Evolutionary conservation across 1,140 invertebrate species (phyloP).

Genomic region (Aphaenogaster ashmeadi): DNA sequence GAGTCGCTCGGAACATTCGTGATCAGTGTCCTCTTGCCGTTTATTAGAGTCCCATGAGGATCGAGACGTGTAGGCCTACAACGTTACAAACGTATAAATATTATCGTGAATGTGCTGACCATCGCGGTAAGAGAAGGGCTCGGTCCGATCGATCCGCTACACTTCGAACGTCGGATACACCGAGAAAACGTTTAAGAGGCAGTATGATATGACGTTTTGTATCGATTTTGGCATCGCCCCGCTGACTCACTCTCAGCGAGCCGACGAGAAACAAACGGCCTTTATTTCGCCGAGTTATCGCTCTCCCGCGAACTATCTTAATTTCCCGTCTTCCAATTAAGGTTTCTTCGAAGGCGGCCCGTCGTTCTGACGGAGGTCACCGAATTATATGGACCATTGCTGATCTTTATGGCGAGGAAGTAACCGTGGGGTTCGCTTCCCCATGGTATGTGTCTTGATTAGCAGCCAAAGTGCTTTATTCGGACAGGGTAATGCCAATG

Average conservation of each 20-base stretch:
- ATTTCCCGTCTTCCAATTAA: slow-evolving; percentile 76
- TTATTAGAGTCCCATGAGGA: slow-evolving; percentile 29
- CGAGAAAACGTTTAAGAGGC: slow-evolving; percentile 17
- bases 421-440: slow-evolving; percentile 36
- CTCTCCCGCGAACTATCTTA: slow-evolving; percentile 70
- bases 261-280: slow-evolving; percentile 67
- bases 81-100: slow-evolving; percentile 24
- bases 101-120: slow-evolving; percentile 36
- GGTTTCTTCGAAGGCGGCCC: slow-evolving; percentile 66
- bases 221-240: slow-evolving; percentile 56
- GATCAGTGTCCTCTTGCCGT: slow-evolving; percentile 12
- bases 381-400: slow-evolving; percentile 77
- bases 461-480: slow-evolving; percentile 62
- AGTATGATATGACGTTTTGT: slow-evolving; percentile 29
- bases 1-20: slow-evolving; percentile 46
- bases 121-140: neutral
- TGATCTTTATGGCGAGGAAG: slow-evolving; percentile 74
- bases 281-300: slow-evolving; percentile 69
- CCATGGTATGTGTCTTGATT: slow-evolving; percentile 75
- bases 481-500: slow-evolving; percentile 36
- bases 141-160: slow-evolving; percentile 19
- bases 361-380: slow-evolving; percentile 27
- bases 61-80: neutral
- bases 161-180: neutral
- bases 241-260: slow-evolving; percentile 65